Evolutionary conservation across 2,797 vertebrate genomes (phyloP).

Genomic region (Falco berigora): DNA sequence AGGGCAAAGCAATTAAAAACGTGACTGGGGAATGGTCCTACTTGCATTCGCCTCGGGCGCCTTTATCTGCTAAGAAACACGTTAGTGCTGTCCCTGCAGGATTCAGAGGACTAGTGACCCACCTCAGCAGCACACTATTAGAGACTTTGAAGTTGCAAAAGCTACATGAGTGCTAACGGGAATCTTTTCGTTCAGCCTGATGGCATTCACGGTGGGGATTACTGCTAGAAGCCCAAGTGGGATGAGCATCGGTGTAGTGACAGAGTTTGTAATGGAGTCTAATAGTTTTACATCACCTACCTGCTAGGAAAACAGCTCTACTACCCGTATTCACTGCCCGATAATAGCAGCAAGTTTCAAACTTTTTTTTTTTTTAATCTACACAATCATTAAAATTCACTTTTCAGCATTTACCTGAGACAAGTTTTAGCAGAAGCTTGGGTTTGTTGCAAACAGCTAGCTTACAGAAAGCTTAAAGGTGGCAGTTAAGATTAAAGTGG

Average conservation of each 20-base stretch:
- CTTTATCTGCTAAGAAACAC: background rate
- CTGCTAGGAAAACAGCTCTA: background rate
- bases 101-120: accelerated
- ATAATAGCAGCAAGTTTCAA: background rate
- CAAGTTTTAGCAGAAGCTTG: background rate
- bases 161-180: background rate
- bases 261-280: background rate
- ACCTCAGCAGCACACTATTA: accelerated
- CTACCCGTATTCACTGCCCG: background rate
- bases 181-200: background rate
- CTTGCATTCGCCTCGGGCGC: background rate
- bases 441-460: background rate
- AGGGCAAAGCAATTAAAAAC: background rate
- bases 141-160: background rate
- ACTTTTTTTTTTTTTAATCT: background rate
- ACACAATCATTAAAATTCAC: background rate
- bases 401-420: background rate
- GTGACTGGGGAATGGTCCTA: background rate
- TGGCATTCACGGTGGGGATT: background rate
- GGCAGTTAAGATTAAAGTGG: background rate
- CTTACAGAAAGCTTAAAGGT: too few relatives aligned
- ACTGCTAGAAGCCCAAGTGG: background rate
- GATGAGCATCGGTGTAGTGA: background rate
- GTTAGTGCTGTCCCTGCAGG: accelerated
- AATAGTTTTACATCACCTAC: accelerated